phyloP scores from a whole-genome alignment of 1,140 invertebrate genomes.

The Caenorhabditis remanei region DNA sequence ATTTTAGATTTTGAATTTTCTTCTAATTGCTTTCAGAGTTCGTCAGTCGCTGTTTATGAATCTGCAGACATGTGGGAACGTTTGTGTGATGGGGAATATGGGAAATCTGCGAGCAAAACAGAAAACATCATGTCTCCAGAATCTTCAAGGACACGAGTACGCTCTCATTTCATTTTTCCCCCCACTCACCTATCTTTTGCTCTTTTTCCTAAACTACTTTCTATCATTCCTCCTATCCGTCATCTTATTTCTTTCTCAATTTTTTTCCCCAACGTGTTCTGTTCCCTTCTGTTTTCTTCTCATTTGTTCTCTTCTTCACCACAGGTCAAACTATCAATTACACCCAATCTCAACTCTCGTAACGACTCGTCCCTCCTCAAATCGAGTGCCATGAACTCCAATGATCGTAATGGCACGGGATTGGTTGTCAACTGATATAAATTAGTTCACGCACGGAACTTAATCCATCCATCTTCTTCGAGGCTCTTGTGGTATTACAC shows the following conservation, averaged over 20 bases:
- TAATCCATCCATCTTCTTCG: constrained; percentile 53
- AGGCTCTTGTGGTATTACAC: constrained; percentile 54
- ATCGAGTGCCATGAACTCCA: background rate
- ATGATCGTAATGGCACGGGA: background rate
- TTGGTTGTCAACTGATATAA: constrained; percentile 45
- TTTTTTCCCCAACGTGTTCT: constrained; percentile 5
- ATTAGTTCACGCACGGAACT: constrained; percentile 35
- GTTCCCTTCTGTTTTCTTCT: background rate
- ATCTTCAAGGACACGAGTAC: constrained; percentile 25
- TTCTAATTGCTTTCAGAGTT: constrained; percentile 45
- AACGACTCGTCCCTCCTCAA: background rate
- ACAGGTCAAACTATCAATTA: constrained; percentile 53
- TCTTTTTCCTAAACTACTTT: constrained; percentile 26
- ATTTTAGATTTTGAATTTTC: constrained; percentile 27
- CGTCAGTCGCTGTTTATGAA: constrained; percentile 30
- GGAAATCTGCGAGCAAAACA: background rate
- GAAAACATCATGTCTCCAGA: background rate
- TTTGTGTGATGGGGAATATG: background rate
- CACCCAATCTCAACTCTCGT: background rate
- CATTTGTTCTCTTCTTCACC: constrained; percentile 52
- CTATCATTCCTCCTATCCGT: constrained; percentile 32
- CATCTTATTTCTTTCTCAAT: constrained; percentile 6
- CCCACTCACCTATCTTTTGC: constrained; percentile 36
- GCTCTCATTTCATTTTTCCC: background rate
- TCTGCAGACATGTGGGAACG: constrained; percentile 22